Base-by-base conservation (phyloP, 1,140 invertebrate genomes). In the Sarcophaga bullata region DNA sequence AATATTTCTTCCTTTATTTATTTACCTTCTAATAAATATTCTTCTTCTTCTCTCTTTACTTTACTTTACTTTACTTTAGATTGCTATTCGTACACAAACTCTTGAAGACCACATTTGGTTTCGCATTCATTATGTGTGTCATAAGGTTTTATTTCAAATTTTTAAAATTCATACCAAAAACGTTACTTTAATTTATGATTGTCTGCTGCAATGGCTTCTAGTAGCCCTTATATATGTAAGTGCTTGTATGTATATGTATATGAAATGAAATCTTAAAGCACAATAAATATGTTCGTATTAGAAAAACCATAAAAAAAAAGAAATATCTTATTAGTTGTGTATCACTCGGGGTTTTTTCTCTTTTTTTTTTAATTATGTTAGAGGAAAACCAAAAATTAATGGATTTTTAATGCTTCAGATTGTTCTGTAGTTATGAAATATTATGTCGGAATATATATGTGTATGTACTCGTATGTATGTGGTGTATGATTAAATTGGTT, bases 41-140 rank as follows among this genome's bases (percentile, higher is more conserved):
- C 13, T 6, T 80, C 80, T 6, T 80, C 80, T 52, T 47, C 68
- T 54, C 15, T 83, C 0, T 72, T 82, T 52, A 15, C 8, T 50
- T 81, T 81, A n/a, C n/a, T n/a, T n/a, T n/a, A n/a, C n/a, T n/a
- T n/a, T n/a, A n/a, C 54, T 62, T 58, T 58, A 89, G 88, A 84
- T 86, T 89, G 84, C 83, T 86, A 62, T 58, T 88, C 80, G 80
- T 88, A 83, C 88, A 89, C 84, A 87, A 87, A 75, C 84, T 89
- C 84, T 83, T 89, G 75, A 89, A 89, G 87, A 86, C 88, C 83
- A 87, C 88, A 84, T 86, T 89, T 84, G 88, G 88, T 84, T 80
- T 89, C 83, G 86, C 88, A 85, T 85, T 89, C 86, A 89, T 89
- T 88, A 88, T 88, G 86, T 89, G 87, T 86, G 86, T 89, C 82